phyloP scores from a whole-genome alignment of 1,140 invertebrate species.

The Hetaerina americana region DNA sequence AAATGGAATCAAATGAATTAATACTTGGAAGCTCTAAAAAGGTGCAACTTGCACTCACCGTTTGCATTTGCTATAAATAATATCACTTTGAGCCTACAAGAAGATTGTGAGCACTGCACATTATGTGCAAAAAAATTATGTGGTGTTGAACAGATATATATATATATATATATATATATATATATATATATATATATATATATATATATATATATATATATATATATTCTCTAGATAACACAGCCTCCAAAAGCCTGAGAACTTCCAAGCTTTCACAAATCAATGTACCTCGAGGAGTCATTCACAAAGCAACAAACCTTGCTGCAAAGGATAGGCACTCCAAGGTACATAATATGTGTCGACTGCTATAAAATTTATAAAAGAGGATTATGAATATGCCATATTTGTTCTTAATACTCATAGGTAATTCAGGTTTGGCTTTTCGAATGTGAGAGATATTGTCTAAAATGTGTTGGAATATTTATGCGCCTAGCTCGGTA shows the following conservation, averaged over 20 bases:
- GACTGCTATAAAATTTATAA: neutral
- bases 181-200: no score
- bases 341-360: no score
- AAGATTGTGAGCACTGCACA: neutral
- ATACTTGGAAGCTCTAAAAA: neutral
- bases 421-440: neutral
- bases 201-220: no score
- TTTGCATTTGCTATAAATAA: neutral
- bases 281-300: no score
- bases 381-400: neutral
- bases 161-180: no score
- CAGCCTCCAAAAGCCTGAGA: no score
- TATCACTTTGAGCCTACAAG: neutral
- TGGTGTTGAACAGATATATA: no score
- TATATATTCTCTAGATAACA: no score
- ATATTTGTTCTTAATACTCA: neutral
- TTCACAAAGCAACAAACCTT: no score
- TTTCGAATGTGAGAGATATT: neutral
- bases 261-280: no score
- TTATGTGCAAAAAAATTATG: no score
- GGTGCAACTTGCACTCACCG: neutral
- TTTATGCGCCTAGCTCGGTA: neutral
- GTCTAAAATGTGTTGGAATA: neutral
- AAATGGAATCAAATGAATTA: neutral
- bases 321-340: no score